Base-by-base conservation (phyloP, 1,140 invertebrate genomes). In the Scaptomyza graminum region DNA sequence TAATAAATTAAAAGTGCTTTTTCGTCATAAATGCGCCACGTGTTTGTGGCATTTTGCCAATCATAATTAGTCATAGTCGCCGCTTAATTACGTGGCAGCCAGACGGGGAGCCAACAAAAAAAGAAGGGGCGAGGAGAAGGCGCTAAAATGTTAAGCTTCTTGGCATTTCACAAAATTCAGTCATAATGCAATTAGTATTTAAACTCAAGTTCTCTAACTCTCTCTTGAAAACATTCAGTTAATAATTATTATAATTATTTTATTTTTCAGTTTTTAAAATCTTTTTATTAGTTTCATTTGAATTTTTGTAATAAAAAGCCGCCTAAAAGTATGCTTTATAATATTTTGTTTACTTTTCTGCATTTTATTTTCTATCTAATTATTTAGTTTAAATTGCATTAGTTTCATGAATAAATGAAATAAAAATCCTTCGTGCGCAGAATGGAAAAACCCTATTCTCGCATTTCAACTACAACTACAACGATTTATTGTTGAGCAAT, bases 371-470 rank as follows among this genome's bases (percentile, higher is more conserved):
- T 46, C 9, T 9, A 22, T 54, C 9, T 9, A 22, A 52, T 52
- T 64, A 22, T 63, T 52, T 64, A 34, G 52, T 34, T 65, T 28
- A 67, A 37, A 67, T 68, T 68, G 57, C 57, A 47, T 69, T 50
- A 66, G 16, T 56, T 44, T 9, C 31, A 61, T 39, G 41, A 61
- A 68, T 56, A 55, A 70, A 39, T 1, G 3, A 15, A 28, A 50
- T 3, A 2, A 77, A 34, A n/a, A n/a, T n/a, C 18, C 15, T 49
- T 54, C 31, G 43, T 7, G 18, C 8, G 43, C 71, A 47, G 66
- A 22, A 50, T 63, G 22, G 56, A 41, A 62, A 76, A 72, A 52
- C 62, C 54, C 34, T 80, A 75, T 80, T 79, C 72, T 61, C 72
- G 51, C 59, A 12, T 72, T 65, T 66, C 61, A 60, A 54, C 76